A percentile compares a stretch with the other conserved stretches of the same genome.
phyloP scores from a whole-genome alignment of 2,888 invertebrate genomes.

The Bugulina stolonifera region DNA sequence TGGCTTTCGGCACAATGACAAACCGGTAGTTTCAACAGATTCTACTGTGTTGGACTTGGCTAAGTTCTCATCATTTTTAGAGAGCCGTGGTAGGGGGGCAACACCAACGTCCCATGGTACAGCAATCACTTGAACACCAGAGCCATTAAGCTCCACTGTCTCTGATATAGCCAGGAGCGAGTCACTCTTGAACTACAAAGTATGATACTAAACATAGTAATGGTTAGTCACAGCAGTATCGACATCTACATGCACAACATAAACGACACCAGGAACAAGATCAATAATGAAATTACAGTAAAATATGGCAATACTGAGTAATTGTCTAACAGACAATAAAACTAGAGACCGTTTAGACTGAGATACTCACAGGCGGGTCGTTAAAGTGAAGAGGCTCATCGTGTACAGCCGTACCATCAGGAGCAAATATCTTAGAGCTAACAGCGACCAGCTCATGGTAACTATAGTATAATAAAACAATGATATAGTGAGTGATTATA shows the following conservation, averaged over 20 bases:
- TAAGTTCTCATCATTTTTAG: background rate
- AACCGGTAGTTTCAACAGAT: too few relatives aligned
- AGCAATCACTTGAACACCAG: background rate
- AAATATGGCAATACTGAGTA: too few relatives aligned
- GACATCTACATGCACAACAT: too few relatives aligned
- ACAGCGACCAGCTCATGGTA: conserved; percentile 21
- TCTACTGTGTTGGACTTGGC: too few relatives aligned
- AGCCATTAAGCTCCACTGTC: background rate
- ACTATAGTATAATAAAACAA: background rate
- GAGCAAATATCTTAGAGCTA: conserved; percentile 9
- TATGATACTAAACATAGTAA: background rate
- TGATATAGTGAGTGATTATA: too few relatives aligned
- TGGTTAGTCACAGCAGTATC: too few relatives aligned
- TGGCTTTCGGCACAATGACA: too few relatives aligned
- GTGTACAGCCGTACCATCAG: conserved; percentile 5
- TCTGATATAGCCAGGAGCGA: background rate
- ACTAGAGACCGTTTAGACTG: background rate
- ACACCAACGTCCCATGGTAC: conserved; percentile 17
- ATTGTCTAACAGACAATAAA: too few relatives aligned
- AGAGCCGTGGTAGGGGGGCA: background rate
- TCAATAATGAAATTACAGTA: too few relatives aligned
- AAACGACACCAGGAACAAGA: too few relatives aligned
- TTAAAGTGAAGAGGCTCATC: conserved; percentile 5
- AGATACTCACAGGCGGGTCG: conserved; percentile 2
- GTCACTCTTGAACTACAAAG: background rate